phyloP scores from a whole-genome alignment of 2,888 invertebrate species.

The Leptothorax acervorum region DNA sequence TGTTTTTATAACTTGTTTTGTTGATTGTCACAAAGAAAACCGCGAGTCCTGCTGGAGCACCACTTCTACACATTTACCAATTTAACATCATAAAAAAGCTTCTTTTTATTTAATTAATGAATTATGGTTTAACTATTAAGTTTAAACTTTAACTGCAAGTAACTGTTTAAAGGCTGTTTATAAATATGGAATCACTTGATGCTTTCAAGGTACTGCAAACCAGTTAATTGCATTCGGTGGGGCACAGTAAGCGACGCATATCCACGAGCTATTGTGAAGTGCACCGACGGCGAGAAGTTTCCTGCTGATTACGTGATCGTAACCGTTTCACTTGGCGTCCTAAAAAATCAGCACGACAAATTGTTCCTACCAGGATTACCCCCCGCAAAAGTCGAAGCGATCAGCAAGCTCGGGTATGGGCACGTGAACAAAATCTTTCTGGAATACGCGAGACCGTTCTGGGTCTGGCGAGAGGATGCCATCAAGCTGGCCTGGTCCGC shows the following conservation, averaged over 20 bases:
- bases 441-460: constrained; percentile 92
- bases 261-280: constrained; percentile 89
- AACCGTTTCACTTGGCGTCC: constrained; percentile 92
- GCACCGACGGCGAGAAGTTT: constrained; percentile 90
- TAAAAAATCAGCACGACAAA: constrained; percentile 91
- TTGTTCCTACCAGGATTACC: constrained; percentile 92
- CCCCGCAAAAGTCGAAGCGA: constrained; percentile 90
- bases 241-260: constrained; percentile 86
- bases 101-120: neutral
- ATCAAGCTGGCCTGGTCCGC: constrained; percentile 91
- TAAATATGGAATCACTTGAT: neutral
- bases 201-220: constrained; percentile 88
- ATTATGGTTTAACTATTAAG: neutral
- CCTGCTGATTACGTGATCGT: constrained; percentile 92
- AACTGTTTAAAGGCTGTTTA: neutral
- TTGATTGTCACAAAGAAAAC: no score
- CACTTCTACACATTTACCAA: no score
- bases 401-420: constrained; percentile 90
- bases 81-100: neutral
- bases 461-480: constrained; percentile 90
- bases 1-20: no score
- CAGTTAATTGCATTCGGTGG: constrained; percentile 91
- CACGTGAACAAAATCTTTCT: constrained; percentile 92
- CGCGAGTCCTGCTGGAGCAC: no score
- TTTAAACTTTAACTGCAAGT: neutral